Evolutionary conservation across 2,797 vertebrate genomes (phyloP).

Genomic region (Champsocephalus gunnari): DNA sequence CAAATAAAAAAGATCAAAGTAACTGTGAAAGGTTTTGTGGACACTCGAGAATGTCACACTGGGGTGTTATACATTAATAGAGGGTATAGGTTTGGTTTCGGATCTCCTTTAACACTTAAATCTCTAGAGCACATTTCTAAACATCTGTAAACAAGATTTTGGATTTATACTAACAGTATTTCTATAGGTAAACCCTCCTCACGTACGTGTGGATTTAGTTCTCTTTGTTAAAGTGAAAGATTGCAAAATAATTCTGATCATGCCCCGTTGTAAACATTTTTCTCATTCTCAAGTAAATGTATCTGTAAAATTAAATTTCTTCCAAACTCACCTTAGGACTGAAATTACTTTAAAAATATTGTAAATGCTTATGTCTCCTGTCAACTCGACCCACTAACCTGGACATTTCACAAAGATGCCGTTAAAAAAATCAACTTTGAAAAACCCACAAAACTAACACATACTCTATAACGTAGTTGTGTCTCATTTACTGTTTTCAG

Average conservation of each 20-base stretch:
- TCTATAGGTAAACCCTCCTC: slow-evolving; percentile 45
- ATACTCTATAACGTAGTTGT: slow-evolving; percentile 71
- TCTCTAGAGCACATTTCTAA: slow-evolving; percentile 68
- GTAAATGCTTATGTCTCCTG: slow-evolving; percentile 74
- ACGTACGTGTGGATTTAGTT: slow-evolving; percentile 32
- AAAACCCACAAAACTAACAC: slow-evolving; percentile 80
- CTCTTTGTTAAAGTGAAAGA: slow-evolving; percentile 56
- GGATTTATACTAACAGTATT: slow-evolving; percentile 54
- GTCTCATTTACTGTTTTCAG: slow-evolving; percentile 76
- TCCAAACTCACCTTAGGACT: slow-evolving; percentile 57
- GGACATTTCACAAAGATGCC: slow-evolving; percentile 80
- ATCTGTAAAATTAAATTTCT: slow-evolving; percentile 51
- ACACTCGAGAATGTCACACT: slow-evolving; percentile 82
- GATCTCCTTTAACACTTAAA: slow-evolving; percentile 69
- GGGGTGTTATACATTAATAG: slow-evolving; percentile 79
- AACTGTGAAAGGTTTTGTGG: slow-evolving; percentile 78
- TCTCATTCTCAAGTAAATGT: slow-evolving; percentile 53
- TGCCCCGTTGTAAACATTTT: slow-evolving; percentile 63
- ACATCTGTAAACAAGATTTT: slow-evolving; percentile 73
- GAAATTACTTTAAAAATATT: slow-evolving; percentile 63
- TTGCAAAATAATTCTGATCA: slow-evolving; percentile 65
- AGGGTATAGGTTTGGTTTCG: slow-evolving; percentile 76
- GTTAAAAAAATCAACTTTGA: slow-evolving; percentile 58
- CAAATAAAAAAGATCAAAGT: slow-evolving; percentile 85
- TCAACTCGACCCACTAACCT: slow-evolving; percentile 73